Evolutionary conservation across 2,888 invertebrate species (phyloP), one percentile per base, ranked within the genome.

Genomic region (Bombyx huttoni): DNA sequence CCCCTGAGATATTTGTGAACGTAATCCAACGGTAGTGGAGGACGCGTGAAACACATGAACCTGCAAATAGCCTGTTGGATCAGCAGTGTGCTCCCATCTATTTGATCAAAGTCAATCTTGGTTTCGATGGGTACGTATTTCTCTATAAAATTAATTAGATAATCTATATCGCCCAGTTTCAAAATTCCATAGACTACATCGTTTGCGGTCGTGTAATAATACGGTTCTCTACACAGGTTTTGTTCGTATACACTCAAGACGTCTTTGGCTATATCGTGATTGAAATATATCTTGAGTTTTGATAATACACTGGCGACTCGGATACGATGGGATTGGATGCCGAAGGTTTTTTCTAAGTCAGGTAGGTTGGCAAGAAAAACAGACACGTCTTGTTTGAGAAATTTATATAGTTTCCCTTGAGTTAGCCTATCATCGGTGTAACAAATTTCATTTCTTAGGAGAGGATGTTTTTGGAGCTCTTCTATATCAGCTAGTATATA

Each of bases 271-370:
- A 78, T 51, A 55, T 80, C 78, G 51, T 69, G 54, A 8, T 63
- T 52, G 58, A 78, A 82, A 56, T 78, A 82, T 49, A 72, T 61
- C 63, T 61, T 73, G 6, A 82, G 50, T 59, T 76, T 78, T 49
- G 60, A 69, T 12, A 77, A 53, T 1, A 81, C 57, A 3, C 46
- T 54, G 45, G 62, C 70, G 0, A 40, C 12, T 40, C 40, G 8
- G 8, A 40, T 58, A 40, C 63, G 54, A 34, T 34, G 3, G 0
- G 13, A 13, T 7, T 34, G 34, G 8, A 55, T 35, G 46, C 51
- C 14, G 53, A 59, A 49, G 9, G 48, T 49, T 8, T 57, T 10
- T 51, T 60, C 59, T 33, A 66, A 47, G 52, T 52, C 13, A 7
- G 53, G 48, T 7, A 67, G 48, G 49, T 58, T 51, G 9, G 60